phyloP scores from a whole-genome alignment of 1,140 invertebrate genomes.

The Rhagoletis pomonella region DNA sequence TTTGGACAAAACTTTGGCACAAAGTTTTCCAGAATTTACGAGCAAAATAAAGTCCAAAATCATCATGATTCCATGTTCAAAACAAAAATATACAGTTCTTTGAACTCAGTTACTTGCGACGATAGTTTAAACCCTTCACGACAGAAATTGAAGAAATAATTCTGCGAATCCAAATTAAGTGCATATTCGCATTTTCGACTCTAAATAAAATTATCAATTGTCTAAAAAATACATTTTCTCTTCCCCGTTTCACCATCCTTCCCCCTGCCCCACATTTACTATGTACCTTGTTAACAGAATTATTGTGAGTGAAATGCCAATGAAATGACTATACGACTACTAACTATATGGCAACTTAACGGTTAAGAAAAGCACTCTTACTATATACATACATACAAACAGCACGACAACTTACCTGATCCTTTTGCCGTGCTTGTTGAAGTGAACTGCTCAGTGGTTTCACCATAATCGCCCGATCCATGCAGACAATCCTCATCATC shows the following conservation, averaged over 20 bases:
- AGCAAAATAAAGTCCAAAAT: too few species aligned
- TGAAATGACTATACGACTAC: slow-evolving; percentile 53
- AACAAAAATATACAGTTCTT: too few species aligned
- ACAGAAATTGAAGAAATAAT: too few species aligned
- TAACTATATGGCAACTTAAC: slow-evolving; percentile 41
- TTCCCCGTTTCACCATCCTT: neutral
- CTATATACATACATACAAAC: slow-evolving; percentile 57
- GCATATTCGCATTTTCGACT: too few species aligned
- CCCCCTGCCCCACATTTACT: neutral
- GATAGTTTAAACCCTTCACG: too few species aligned
- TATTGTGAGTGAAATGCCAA: slow-evolving; percentile 54
- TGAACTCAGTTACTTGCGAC: too few species aligned
- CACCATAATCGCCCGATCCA: slow-evolving; percentile 82
- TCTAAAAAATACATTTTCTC: too few species aligned
- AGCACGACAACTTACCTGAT: slow-evolving; percentile 73
- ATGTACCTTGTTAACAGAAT: neutral
- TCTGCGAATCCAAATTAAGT: too few species aligned
- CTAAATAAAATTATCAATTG: neutral
- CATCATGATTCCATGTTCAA: too few species aligned
- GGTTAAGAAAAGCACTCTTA: slow-evolving; percentile 21
- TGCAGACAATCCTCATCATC: slow-evolving; percentile 89
- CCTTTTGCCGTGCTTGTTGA: slow-evolving; percentile 77
- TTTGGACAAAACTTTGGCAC: too few species aligned
- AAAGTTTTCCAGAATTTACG: too few species aligned
- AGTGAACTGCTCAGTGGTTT: slow-evolving; percentile 79